A percentile compares a stretch with the other conserved stretches of the same genome.
These are phyloP conservation scores for Lydus trimaculatus DNA, from an alignment of 2,888 invertebrate species.

Conservation along the genomic window DNA sequence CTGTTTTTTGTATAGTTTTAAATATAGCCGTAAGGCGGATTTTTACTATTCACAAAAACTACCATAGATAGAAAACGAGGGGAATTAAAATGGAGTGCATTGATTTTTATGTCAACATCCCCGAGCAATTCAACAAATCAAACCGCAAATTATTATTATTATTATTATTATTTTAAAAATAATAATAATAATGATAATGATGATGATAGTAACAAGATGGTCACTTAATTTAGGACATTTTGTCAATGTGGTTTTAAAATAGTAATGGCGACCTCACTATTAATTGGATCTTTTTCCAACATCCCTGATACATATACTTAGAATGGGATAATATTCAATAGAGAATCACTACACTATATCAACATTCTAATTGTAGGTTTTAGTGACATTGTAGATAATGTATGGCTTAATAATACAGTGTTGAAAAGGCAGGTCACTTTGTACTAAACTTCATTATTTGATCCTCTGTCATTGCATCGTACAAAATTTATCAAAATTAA, in stretches of 20 bases:
- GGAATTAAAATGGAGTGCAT: conserved; percentile 33
- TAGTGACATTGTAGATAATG: conserved; percentile 59
- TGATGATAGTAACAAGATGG: not conserved
- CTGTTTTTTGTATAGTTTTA: conserved; percentile 29
- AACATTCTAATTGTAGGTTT: conserved; percentile 54
- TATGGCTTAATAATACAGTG: conserved; percentile 62
- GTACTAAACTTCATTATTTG: conserved; percentile 61
- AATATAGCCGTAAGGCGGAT: conserved; percentile 20
- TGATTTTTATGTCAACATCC: conserved; percentile 39
- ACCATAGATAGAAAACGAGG: conserved; percentile 20
- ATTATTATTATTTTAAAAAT: not conserved
- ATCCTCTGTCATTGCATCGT: conserved; percentile 53
- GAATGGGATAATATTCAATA: conserved; percentile 40
- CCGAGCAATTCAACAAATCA: conserved; percentile 11
- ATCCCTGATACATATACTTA: conserved; percentile 30
- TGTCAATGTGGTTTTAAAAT: conserved; percentile 52
- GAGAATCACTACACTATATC: conserved; percentile 18
- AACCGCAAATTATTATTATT: conserved; percentile 1
- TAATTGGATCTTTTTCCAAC: conserved; percentile 44
- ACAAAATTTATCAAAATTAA: conserved; percentile 41
- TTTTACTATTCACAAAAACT: conserved; percentile 4
- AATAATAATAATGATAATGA: not conserved
- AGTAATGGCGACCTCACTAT: conserved; percentile 53
- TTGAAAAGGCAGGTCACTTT: conserved; percentile 63
- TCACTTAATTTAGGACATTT: conserved; percentile 54